Evolutionary conservation across 2,113 vertebrate species (phyloP).

Genomic region (Irena cyanogastra): DNA sequence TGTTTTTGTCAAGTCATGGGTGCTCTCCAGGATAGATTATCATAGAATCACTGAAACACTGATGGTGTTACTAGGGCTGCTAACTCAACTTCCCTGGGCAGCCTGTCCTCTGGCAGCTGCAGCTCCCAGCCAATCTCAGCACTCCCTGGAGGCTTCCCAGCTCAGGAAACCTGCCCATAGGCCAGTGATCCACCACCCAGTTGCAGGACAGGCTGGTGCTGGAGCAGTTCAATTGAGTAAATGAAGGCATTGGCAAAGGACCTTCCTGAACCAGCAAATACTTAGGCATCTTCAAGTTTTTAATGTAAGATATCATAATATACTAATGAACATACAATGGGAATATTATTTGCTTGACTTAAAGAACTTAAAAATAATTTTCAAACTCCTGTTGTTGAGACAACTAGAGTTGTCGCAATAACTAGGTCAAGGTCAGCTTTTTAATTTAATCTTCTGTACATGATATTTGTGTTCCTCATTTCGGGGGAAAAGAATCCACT

Average conservation of each 20-base stretch:
- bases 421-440: not conserved
- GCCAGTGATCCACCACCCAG: rapidly evolving
- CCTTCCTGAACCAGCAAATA: not conserved
- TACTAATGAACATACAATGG: not conserved
- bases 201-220: not conserved
- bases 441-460: not conserved
- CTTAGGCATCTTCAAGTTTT: not conserved
- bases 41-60: not conserved
- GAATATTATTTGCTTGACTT: not conserved
- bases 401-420: too few relatives aligned
- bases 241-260: not conserved
- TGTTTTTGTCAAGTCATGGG: not conserved
- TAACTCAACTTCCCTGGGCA: not conserved
- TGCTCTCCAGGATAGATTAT: not conserved
- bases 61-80: not conserved
- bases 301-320: not conserved
- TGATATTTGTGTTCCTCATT: not conserved
- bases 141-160: not conserved
- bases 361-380: not conserved
- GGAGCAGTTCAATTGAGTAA: not conserved
- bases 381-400: not conserved
- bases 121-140: not conserved
- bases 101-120: not conserved
- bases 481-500: not conserved
- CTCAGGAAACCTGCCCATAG: not conserved